Percentiles rank a stretch among this genome's conserved stretches.
These are phyloP conservation scores for Erpobdella octoculata DNA, from an alignment of 2,888 invertebrate species.

Conservation along the genomic window DNA sequence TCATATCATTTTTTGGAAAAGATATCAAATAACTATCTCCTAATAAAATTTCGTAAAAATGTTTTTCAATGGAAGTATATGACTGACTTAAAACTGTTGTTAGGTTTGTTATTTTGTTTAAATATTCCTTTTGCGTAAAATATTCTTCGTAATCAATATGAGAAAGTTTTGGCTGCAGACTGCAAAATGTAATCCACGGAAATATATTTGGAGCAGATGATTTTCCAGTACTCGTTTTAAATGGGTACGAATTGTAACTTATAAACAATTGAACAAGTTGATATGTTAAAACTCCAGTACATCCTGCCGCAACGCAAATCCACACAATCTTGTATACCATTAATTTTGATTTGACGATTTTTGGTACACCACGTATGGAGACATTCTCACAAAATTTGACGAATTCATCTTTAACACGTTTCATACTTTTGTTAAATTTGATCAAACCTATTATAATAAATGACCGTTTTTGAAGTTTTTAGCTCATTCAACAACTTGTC, in stretches of 20 bases:
- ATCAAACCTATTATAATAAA: too few relatives aligned
- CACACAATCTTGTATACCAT: not conserved
- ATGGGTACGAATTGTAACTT: not conserved
- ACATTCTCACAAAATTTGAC: slow-evolving; percentile 21
- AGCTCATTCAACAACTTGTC: too few relatives aligned
- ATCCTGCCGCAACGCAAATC: not conserved
- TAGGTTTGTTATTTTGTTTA: not conserved
- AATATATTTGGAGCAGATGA: slow-evolving; percentile 2
- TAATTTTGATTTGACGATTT: slow-evolving; percentile 12
- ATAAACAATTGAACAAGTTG: not conserved
- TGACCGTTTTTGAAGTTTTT: too few relatives aligned
- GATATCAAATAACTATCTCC: not conserved
- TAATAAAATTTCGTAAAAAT: not conserved
- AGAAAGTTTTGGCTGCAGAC: not conserved
- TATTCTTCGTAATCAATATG: not conserved
- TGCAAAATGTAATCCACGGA: slow-evolving; percentile 15
- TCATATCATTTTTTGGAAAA: not conserved
- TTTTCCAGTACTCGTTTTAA: slow-evolving; percentile 1
- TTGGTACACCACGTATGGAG: slow-evolving; percentile 16
- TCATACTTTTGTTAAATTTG: too few relatives aligned
- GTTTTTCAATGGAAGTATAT: not conserved
- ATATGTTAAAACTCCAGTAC: not conserved
- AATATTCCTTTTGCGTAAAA: not conserved
- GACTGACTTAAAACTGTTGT: too few relatives aligned
- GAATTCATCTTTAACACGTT: slow-evolving; percentile 9